Conservation (phyloP, 2,113 vertebrate genomes). For the Ramphastos sulfuratus region DNA sequence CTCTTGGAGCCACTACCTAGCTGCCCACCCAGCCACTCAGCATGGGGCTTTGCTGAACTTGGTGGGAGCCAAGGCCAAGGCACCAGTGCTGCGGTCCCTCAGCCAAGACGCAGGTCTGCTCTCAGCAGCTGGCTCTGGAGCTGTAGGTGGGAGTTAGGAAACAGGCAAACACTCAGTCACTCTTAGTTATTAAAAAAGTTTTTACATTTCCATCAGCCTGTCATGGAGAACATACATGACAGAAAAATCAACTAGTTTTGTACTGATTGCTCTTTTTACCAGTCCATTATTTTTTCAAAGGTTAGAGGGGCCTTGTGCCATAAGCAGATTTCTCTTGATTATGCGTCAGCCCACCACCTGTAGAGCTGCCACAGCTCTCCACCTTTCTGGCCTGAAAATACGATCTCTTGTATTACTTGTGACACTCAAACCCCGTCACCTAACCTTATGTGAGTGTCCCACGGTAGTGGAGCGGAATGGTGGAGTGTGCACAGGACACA, state of each 20-base stretch:
- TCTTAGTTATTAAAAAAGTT: background rate
- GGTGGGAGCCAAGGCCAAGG: fast-evolving
- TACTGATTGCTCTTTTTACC: background rate
- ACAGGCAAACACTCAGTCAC: no score
- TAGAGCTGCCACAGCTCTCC: background rate
- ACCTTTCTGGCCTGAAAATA: background rate
- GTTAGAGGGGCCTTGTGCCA: background rate
- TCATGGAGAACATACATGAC: background rate
- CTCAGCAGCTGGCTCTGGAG: background rate
- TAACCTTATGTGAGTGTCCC: background rate
- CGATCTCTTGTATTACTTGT: background rate
- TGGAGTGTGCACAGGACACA: fast-evolving
- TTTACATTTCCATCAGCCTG: background rate
- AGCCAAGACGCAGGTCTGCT: background rate
- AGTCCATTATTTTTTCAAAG: background rate
- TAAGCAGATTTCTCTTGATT: background rate
- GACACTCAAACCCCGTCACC: background rate
- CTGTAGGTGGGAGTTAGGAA: fast-evolving
- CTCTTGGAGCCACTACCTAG: background rate
- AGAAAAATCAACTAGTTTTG: background rate
- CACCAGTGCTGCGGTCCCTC: background rate
- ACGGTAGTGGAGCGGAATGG: fast-evolving
- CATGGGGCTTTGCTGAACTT: fast-evolving
- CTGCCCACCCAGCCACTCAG: fast-evolving
- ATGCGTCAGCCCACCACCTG: background rate